Evolutionary conservation across 2,797 vertebrate genomes (phyloP), one percentile per base, ranked within the genome.

Genomic region (Hydrophis major): DNA sequence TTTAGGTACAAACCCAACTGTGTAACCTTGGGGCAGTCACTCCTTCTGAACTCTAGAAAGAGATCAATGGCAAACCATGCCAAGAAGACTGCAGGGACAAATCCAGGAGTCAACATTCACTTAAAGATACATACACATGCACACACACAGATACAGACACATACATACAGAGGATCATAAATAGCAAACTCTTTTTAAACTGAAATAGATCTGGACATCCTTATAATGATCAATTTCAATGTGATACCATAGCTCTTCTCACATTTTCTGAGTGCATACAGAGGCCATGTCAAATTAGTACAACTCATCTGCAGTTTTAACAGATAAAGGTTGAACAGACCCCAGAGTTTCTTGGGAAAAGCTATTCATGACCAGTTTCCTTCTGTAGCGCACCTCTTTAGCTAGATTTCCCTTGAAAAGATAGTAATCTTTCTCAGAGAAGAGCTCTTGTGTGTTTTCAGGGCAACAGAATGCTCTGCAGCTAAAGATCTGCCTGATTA

Each of bases 181-280:
- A 10, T 83, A 25, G 2, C 10, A 83, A 42, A 83, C 20, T 47
- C 2, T 89, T 89, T 89, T 12, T 37, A 91, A 89, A 89, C 91
- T 95, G 94, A 87, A 94, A 89, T 88, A 92, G 93, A 95, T 95
- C 69, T 95, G 95, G 93, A 93, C 8, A 10, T 95, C 69, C 78
- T 86, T 95, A 95, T 94, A 92, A 1, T 83, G 42, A 83, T 83
- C 93, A 0, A 0, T 63, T 28, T 25, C 93, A 91, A 91, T 93
- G 91, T 66, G 22, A 69, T 66, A 90, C 87, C 42, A 61, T 0
- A 0, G 74, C 56, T 91, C 57, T 93, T 91, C 55, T 92, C 94
- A 89, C 91, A 92, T 94, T 92, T 87, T 56, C 32, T 88, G 86
- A 59, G 50, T 92, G 16, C 32, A 22, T 92, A 91, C 56, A 37